A percentile compares a stretch with the other conserved stretches of the same genome.
Conservation (phyloP, 1,140 invertebrate genomes). For the Aphidius gifuensis region DNA sequence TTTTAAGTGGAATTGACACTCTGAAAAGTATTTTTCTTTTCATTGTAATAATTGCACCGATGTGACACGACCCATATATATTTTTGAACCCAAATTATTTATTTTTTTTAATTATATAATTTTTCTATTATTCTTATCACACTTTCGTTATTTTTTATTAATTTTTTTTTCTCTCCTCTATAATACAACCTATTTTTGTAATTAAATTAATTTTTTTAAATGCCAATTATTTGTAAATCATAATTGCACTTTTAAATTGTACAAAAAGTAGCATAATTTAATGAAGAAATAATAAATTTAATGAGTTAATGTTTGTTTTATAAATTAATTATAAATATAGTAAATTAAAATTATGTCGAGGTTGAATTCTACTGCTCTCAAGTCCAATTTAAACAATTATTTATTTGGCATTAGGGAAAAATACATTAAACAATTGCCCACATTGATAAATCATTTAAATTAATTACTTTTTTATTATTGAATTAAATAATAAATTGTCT, state of each 20-base stretch:
- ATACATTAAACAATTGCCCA: too few relatives aligned
- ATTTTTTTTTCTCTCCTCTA: constrained; percentile 3
- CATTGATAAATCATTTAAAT: too few relatives aligned
- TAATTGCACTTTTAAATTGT: too few relatives aligned
- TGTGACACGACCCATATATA: constrained; percentile 45
- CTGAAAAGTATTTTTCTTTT: constrained; percentile 51
- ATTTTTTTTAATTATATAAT: constrained; percentile 20
- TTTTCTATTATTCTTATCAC: constrained; percentile 31
- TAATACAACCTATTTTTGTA: constrained; percentile 7
- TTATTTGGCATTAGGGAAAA: too few relatives aligned
- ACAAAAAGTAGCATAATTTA: too few relatives aligned
- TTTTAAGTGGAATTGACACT: constrained; percentile 57
- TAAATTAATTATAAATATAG: constrained; percentile 23
- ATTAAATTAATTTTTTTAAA: constrained; percentile 11
- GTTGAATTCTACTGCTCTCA: constrained; percentile 32
- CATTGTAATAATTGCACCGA: constrained; percentile 52
- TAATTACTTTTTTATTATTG: too few relatives aligned
- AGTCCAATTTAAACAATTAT: background rate
- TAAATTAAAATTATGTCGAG: constrained; percentile 26
- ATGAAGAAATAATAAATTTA: too few relatives aligned
- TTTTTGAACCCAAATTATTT: constrained; percentile 33
- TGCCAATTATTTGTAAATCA: background rate
- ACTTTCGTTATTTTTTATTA: constrained; percentile 19
- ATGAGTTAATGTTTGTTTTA: too few relatives aligned
- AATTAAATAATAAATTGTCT: too few relatives aligned